Evolutionary conservation across 2,797 vertebrate species (phyloP).

Genomic region (Psittacula derbiana): DNA sequence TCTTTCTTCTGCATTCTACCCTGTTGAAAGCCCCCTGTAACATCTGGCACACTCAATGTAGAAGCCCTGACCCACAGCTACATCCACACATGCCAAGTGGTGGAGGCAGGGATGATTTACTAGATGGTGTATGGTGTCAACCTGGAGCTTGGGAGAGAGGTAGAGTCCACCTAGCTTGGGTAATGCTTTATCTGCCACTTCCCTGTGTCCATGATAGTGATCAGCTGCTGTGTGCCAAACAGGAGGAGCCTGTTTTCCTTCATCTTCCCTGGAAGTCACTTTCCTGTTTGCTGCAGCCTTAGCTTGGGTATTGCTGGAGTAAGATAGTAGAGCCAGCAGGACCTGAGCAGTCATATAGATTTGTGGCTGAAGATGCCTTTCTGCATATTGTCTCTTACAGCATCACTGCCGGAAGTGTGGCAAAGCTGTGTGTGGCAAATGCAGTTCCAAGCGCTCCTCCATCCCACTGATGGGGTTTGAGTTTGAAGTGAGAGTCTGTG

Average conservation of each 20-base stretch:
- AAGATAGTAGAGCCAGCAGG: not conserved
- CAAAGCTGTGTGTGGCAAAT: slow-evolving; percentile 93
- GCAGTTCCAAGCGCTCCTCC: slow-evolving; percentile 93
- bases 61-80: not conserved
- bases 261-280: not conserved
- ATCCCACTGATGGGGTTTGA: slow-evolving; percentile 98
- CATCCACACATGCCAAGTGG: not conserved
- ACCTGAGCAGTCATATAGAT: not conserved
- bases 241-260: not conserved
- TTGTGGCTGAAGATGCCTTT: not conserved
- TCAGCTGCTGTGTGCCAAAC: not conserved
- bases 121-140: not conserved
- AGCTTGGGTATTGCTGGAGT: not conserved
- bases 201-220: not conserved
- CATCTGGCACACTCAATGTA: not conserved
- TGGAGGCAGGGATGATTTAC: not conserved
- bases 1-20: not conserved
- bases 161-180: not conserved
- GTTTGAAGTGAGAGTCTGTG: slow-evolving; percentile 95
- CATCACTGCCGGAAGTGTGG: slow-evolving; percentile 87
- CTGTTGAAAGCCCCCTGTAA: not conserved
- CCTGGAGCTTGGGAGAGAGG: not conserved
- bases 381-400: slow-evolving; percentile 35
- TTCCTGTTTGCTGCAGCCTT: not conserved
- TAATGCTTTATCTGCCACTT: not conserved